Base-by-base conservation (phyloP, 1,140 invertebrate species). In the Bactericera cockerelli region DNA sequence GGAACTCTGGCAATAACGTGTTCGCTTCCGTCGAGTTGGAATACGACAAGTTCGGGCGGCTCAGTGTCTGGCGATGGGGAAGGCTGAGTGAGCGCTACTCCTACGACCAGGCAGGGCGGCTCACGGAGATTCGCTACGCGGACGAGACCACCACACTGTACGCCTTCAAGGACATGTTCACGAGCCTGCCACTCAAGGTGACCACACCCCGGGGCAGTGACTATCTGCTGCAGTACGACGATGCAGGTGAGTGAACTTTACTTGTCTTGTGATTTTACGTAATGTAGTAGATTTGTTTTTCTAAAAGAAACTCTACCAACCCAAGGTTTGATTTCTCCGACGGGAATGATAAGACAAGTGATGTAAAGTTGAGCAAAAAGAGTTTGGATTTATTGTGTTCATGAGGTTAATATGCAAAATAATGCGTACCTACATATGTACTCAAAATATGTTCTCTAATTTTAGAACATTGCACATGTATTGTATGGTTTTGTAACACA, bases 21-120 rank as follows among this genome's bases (percentile, higher is more conserved):
- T 91, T 89, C 66, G 81, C 88, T 1, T 83, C 86, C 61, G 87
- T 96, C 1, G 89, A 93, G 64, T 73, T 97, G 2, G 89, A 91
- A 64, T 97, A 96, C 67, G 91, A 97, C 69, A 77, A 89, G 63
- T 92, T 91, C 63, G 93, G 93, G 14, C 79, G 90, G 65, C 72
- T 97, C 33, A 85, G 83, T 1, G 85, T 82, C 61, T 97, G 93
- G 93, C 86, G 83, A 62, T 93, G 93, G 83, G 93, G 91, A 16
- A 84, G 91, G 53, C 75, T 93, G 1, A 86, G 81, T 64, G 89
- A 93, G 74, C 86, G 79, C 1, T 94, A 93, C 67, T 82, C 83
- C 2, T 93, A 92, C 63, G 90, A 95, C 66, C 75, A 88, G 67
- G 84, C 86, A 61, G 90, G 90, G 2, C 76, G 90, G 66, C 71